phyloP scores from a whole-genome alignment of 2,113 vertebrate species.

The Syrrhaptes paradoxus region DNA sequence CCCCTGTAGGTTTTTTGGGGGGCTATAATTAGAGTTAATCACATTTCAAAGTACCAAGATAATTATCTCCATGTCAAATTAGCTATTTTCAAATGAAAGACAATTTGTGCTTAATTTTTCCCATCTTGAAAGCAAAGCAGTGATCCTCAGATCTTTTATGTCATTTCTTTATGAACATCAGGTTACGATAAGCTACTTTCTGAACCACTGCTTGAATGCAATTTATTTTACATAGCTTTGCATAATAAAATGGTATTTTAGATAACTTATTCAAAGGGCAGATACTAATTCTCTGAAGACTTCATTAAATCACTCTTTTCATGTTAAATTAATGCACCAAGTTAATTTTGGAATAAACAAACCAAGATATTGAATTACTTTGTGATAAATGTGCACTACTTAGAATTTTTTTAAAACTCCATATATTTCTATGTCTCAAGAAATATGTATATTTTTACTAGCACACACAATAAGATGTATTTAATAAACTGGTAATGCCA shows the following conservation, averaged over 20 bases:
- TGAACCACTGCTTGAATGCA: constrained; percentile 69
- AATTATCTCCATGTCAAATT: constrained; percentile 48
- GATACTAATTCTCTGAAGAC: constrained; percentile 74
- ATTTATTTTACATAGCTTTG: constrained; percentile 78
- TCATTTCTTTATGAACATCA: constrained; percentile 56
- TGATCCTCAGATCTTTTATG: constrained; percentile 50
- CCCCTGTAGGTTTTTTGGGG: not conserved
- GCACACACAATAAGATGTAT: not conserved
- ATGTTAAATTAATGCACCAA: constrained; percentile 73
- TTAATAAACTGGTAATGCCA: not conserved
- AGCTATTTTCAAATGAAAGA: constrained; percentile 53
- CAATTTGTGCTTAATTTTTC: constrained; percentile 45
- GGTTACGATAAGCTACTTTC: constrained; percentile 74
- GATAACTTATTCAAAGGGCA: constrained; percentile 74
- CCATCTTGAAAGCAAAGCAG: constrained; percentile 31
- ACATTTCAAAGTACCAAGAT: constrained; percentile 54
- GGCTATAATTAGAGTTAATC: constrained; percentile 40
- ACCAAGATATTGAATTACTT: constrained; percentile 53
- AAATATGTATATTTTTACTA: not conserved
- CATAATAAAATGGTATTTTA: constrained; percentile 77
- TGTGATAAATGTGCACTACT: constrained; percentile 43
- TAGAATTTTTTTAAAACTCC: constrained; percentile 16
- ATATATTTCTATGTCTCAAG: not conserved
- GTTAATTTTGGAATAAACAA: constrained; percentile 70
- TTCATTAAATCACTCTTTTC: constrained; percentile 76